Evolutionary conservation across 2,113 vertebrate species (phyloP).

Genomic region (Brevimyrus niger): DNA sequence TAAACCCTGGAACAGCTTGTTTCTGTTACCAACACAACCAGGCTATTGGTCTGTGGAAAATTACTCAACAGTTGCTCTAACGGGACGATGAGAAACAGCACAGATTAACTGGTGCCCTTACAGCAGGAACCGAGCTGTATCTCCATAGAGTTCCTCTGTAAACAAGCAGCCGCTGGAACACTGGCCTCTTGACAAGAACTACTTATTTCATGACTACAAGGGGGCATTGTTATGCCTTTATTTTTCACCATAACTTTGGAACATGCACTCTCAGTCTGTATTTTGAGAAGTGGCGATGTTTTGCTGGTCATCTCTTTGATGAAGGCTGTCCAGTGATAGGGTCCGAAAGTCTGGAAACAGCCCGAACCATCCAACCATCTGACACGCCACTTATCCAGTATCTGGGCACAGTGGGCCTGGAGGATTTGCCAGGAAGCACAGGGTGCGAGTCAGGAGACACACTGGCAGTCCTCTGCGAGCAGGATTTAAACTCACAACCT

Average conservation of each 20-base stretch:
- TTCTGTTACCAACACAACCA: neutral
- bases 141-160: neutral
- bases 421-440: neutral
- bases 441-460: neutral
- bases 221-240: neutral
- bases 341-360: neutral
- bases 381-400: neutral
- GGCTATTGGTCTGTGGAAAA: slow-evolving; percentile 29
- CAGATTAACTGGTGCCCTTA: neutral
- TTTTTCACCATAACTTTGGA: neutral
- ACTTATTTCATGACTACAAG: neutral
- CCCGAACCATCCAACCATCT: neutral
- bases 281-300: neutral
- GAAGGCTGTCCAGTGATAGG: neutral
- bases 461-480: neutral
- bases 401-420: neutral
- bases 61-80: slow-evolving; percentile 35
- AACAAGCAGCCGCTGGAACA: neutral
- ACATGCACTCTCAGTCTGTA: neutral
- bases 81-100: neutral
- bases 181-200: neutral
- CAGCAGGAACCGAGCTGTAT: neutral
- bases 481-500: neutral
- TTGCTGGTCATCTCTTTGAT: neutral
- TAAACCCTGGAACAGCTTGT: neutral